Evolutionary conservation across 2,113 vertebrate genomes (phyloP), one percentile per base, ranked within the genome.

Genomic region (Triplophysa tibetana): DNA sequence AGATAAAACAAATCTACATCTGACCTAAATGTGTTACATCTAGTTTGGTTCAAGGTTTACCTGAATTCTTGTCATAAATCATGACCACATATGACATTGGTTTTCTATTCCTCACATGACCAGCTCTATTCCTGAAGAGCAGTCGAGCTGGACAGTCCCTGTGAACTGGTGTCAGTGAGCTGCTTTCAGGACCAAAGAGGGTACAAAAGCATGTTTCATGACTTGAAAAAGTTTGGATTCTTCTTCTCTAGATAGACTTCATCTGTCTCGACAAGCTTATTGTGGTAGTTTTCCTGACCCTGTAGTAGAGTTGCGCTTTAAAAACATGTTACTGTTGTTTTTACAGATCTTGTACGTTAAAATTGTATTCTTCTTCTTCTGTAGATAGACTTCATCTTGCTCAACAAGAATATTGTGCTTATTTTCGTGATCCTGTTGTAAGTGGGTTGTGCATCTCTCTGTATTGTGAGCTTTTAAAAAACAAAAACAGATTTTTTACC

Each of bases 301-400:
- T 61, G 45, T 82, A 66, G 19, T 60, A 21, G 29, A 66, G 50
- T 2, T 24, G 24, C 24, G 24, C 24, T 24, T 24, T 33, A 33
- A 33, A 5, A 33, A 33, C 2, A 33, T 24, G 24, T 4, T 33
- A 33, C 33, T 33, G 33, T 33, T 33, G 4, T 33, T 33, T 33
- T 33, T 5, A 33, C 33, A 33, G 33, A 33, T 33, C 3, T 29
- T 29, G 3, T 29, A 2, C 3, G 2, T 29, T 12, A 54, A 60
- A 58, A 80, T 56, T 80, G 61, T 67, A 72, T 38, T 4, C 41
- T 38, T 38, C 41, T 38, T 38, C 33, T 62, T 73, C 73, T 66
- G 14, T 74, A 83, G 73, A 77, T 80, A 60, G 72, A 80, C 73
- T 73, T 83, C 82, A 83, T 83, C 74, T 66, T 73, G 66, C 73